These are phyloP conservation scores for Cheilosia soror DNA, from an alignment of 2,888 invertebrate species.

Conservation along the genomic window DNA sequence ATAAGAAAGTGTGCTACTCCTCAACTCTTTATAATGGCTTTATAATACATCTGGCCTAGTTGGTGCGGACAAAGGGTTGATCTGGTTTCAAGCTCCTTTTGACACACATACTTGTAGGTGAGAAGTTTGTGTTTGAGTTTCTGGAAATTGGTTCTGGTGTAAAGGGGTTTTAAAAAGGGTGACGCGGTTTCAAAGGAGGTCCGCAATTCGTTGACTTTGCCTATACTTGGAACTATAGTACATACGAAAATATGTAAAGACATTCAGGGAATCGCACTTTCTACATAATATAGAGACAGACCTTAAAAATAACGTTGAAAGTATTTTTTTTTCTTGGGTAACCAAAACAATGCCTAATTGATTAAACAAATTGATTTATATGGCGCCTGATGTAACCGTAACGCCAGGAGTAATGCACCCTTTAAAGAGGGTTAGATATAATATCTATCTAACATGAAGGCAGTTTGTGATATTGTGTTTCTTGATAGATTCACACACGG, in stretches of 20 bases:
- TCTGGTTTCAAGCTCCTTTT: conserved; percentile 22
- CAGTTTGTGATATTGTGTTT: neutral
- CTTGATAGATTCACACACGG: conserved; percentile 38
- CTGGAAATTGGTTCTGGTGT: neutral
- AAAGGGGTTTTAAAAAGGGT: neutral
- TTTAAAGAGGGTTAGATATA: neutral
- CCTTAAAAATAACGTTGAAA: neutral
- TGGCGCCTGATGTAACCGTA: conserved; percentile 14
- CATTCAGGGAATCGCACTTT: neutral
- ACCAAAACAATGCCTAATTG: conserved; percentile 25
- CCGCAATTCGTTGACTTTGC: too few relatives aligned
- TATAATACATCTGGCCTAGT: conserved; percentile 34
- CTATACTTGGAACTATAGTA: too few relatives aligned
- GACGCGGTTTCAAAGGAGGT: too few relatives aligned
- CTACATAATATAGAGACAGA: neutral
- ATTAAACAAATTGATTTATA: conserved; percentile 36
- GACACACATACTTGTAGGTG: conserved; percentile 22
- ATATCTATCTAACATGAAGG: neutral
- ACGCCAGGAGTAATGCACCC: conserved; percentile 6
- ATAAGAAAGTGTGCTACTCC: conserved; percentile 21
- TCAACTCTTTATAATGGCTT: conserved; percentile 11
- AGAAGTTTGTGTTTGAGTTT: conserved; percentile 15
- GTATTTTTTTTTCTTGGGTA: neutral
- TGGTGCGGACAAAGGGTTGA: conserved; percentile 34
- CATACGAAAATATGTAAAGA: too few relatives aligned